Evolutionary conservation across 2,113 vertebrate genomes (phyloP), one percentile per base, ranked within the genome.

Genomic region (Willisornis vidua): DNA sequence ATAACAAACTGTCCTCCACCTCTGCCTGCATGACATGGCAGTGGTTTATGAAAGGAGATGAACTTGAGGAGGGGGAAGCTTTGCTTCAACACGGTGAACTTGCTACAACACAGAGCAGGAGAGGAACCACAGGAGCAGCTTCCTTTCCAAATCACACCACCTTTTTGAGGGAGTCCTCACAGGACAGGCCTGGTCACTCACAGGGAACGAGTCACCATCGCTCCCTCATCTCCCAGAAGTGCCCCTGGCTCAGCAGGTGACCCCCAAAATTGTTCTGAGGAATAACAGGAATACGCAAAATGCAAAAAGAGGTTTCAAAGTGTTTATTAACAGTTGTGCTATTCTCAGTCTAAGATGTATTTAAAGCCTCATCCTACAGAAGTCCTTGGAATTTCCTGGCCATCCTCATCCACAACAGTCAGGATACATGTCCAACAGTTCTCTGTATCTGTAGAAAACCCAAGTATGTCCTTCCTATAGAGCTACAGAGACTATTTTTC

Each of bases 301-400:
- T 84, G 61, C 89, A 76, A 45, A 62, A 90, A 70, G 93, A 94
- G 90, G 93, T 97, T 97, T 93, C 92, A 91, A 96, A 95, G 59
- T 52, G 88, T 89, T 96, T 96, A 97, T 66, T 95, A 90, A 61
- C 54, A 94, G n/a, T 91, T 96, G 80, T 91, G 79, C 86, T 94
- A 90, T 75, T 95, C 88, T 94, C 65, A 65, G 62, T 82, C 87
- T 79, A 94, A 81, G 84, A 71, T 23, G 89, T 51, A 89, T 70
- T 93, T 85, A 96, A 96, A 94, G 67, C 55, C 71, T 83, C 51
- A 46, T 51, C 77, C 91, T 92, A 88, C 45, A 4, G 4, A 74
- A 94, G 41, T 63, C 85, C 74, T 87, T 75, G 89, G 71, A 88
- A 85, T 82, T 58, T 49, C 55, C 59, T 80, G 76, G 74, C 87